A percentile compares a stretch with the other conserved stretches of the same genome.
phyloP scores from a whole-genome alignment of 1,140 invertebrate species.

The Papilio aristodemus region DNA sequence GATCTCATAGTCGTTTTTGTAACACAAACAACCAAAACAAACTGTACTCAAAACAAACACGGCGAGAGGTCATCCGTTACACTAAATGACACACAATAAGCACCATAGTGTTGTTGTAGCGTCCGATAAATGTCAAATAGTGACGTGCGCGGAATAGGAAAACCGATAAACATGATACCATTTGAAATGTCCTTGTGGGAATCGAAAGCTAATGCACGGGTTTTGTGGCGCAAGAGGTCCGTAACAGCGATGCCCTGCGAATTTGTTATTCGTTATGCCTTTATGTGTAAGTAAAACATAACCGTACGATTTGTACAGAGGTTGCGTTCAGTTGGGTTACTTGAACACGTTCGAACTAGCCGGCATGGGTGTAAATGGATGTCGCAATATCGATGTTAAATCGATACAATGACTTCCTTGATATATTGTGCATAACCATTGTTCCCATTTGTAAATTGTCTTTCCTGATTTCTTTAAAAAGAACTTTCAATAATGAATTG shows the following conservation, averaged over 20 bases:
- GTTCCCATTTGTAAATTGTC: too few species aligned
- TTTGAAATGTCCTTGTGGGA: slow-evolving; percentile 61
- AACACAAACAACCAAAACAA: neutral
- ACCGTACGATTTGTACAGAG: slow-evolving; percentile 10
- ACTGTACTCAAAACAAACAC: slow-evolving; percentile 15
- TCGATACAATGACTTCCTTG: neutral
- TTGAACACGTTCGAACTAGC: slow-evolving; percentile 4
- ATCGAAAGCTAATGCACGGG: slow-evolving; percentile 64
- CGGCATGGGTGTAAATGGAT: neutral
- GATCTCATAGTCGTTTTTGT: neutral
- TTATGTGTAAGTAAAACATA: slow-evolving; percentile 19
- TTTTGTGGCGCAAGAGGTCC: slow-evolving; percentile 60
- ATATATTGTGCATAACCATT: neutral
- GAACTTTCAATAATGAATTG: too few species aligned
- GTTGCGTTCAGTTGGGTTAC: slow-evolving; percentile 4
- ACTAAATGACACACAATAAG: slow-evolving; percentile 19
- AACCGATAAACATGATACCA: slow-evolving; percentile 27
- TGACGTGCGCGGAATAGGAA: slow-evolving; percentile 44
- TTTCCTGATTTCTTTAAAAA: too few species aligned
- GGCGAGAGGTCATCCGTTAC: slow-evolving; percentile 16
- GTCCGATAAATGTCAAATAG: slow-evolving; percentile 2
- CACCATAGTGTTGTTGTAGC: neutral
- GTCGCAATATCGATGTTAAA: neutral
- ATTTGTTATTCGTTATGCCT: slow-evolving; percentile 37
- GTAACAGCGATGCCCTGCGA: slow-evolving; percentile 54